Evolutionary conservation across 2,797 vertebrate species (phyloP).

Genomic region (Sebastolobus alascanus): DNA sequence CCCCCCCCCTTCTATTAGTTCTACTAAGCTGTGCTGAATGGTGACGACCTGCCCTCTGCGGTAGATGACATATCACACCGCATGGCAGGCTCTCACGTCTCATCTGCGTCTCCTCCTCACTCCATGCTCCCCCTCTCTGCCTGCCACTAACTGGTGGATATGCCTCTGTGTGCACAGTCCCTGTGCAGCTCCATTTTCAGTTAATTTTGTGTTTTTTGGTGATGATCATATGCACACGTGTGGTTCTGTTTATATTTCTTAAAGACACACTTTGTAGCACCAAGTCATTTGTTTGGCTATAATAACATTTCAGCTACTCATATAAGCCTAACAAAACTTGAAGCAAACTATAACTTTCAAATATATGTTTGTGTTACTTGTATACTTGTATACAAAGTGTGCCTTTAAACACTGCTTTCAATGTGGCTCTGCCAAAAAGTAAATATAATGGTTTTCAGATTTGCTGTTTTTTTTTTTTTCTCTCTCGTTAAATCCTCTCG

Average conservation of each 20-base stretch:
- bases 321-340: conserved; percentile 14
- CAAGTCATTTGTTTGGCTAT: conserved; percentile 13
- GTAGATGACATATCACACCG: conserved; percentile 55
- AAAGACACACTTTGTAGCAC: conserved; percentile 75
- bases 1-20: conserved; percentile 47
- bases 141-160: conserved; percentile 77
- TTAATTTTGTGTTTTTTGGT: conserved; percentile 60
- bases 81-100: conserved; percentile 70
- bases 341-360: conserved; percentile 25
- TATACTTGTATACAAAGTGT: conserved; percentile 62
- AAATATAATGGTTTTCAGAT: neutral
- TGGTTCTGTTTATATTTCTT: conserved; percentile 59
- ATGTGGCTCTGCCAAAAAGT: conserved; percentile 25
- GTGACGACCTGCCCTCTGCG: conserved; percentile 62
- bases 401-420: conserved; percentile 71
- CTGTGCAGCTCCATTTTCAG: conserved; percentile 61
- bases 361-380: neutral
- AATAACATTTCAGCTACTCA: conserved; percentile 31
- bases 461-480: neutral
- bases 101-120: conserved; percentile 72
- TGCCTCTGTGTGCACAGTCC: conserved; percentile 67
- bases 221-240: conserved; percentile 51
- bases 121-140: conserved; percentile 60
- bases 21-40: conserved; percentile 73
- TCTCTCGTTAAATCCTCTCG: conserved; percentile 21